These are phyloP conservation scores for Pterois miles DNA, from an alignment of 2,797 vertebrate genomes.

Conservation along the genomic window DNA sequence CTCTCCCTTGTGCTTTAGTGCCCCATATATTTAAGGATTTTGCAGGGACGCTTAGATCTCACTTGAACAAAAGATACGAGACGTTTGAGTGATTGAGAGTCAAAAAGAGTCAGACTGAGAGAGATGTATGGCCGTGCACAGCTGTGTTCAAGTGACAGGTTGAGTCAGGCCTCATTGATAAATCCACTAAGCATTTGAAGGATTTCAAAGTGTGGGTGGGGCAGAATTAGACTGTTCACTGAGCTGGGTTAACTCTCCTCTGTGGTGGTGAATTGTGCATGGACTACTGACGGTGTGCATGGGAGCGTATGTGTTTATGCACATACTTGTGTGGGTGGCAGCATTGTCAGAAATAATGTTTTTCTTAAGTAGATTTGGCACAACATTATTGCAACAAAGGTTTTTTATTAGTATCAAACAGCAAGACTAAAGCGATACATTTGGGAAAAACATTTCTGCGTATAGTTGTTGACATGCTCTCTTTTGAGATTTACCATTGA, in stretches of 20 bases:
- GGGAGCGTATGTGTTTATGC: slow-evolving; percentile 1
- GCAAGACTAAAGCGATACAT: background rate
- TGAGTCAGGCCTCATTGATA: slow-evolving; percentile 64
- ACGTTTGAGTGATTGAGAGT: slow-evolving; percentile 3
- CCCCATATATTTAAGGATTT: background rate
- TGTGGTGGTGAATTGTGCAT: background rate
- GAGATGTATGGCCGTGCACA: slow-evolving; percentile 22
- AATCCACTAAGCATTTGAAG: slow-evolving; percentile 63
- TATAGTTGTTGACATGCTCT: background rate
- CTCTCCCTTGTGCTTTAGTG: background rate
- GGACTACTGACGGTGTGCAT: background rate
- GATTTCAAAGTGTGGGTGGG: slow-evolving; percentile 52
- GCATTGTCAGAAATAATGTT: background rate
- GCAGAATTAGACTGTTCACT: slow-evolving; percentile 34
- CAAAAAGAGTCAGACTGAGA: slow-evolving; percentile 3
- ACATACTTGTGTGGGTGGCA: background rate
- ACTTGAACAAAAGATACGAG: background rate
- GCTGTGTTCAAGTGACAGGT: slow-evolving; percentile 47
- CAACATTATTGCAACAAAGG: background rate
- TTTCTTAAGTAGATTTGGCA: slow-evolving; percentile 13
- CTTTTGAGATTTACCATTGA: background rate
- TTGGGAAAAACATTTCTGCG: background rate
- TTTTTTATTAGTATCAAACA: background rate
- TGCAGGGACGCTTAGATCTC: background rate
- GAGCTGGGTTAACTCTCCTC: slow-evolving; percentile 20